Evolutionary conservation across 2,888 invertebrate genomes (phyloP).

Genomic region (Heteromurus nitidus): DNA sequence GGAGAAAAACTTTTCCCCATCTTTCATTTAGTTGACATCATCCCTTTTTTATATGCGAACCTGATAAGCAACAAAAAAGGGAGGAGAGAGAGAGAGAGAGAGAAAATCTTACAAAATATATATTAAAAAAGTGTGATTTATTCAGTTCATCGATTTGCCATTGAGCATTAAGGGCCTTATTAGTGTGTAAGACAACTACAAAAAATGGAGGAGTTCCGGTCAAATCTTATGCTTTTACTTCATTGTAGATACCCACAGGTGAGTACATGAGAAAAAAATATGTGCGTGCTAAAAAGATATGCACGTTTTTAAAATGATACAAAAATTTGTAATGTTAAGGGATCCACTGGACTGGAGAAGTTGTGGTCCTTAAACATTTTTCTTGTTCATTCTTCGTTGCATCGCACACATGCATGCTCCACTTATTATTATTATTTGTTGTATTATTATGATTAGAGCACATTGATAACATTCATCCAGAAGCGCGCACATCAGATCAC

Average conservation of each 20-base stretch:
- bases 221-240: slow-evolving; percentile 68
- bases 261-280: neutral
- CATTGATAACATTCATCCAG: neutral
- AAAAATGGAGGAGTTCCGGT: slow-evolving; percentile 68
- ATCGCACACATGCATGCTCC: neutral
- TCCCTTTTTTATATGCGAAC: no score
- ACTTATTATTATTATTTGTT: neutral
- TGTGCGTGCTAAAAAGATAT: no score
- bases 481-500: no score
- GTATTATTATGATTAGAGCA: neutral
- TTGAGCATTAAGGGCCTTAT: slow-evolving; percentile 48
- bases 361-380: neutral
- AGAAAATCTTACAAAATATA: neutral
- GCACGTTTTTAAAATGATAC: slow-evolving; percentile 6
- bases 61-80: no score
- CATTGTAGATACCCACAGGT: slow-evolving; percentile 70
- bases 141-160: slow-evolving; percentile 24
- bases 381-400: neutral
- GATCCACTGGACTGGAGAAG: no score
- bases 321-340: no score
- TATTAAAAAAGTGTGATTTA: slow-evolving; percentile 41
- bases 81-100: no score
- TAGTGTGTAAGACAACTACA: slow-evolving; percentile 26
- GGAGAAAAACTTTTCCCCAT: no score
- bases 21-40: no score